These are phyloP conservation scores for Meloidogyne hapla DNA, from an alignment of 1,140 invertebrate species.

Conservation along the genomic window DNA sequence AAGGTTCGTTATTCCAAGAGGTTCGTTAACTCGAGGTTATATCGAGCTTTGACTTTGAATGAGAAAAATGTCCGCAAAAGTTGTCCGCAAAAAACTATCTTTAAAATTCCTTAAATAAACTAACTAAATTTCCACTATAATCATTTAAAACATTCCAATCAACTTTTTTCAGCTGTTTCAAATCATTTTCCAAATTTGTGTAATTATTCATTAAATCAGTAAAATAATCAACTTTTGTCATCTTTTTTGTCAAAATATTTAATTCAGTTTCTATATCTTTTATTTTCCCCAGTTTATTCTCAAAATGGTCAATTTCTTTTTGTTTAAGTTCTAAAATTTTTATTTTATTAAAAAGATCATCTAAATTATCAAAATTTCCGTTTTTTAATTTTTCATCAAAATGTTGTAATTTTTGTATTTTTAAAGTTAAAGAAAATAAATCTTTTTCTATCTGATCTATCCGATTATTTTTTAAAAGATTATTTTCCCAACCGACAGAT, in stretches of 20 bases:
- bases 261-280: background rate
- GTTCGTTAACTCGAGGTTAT: too few relatives aligned
- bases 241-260: background rate
- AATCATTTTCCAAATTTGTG: background rate
- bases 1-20: too few relatives aligned
- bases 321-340: background rate
- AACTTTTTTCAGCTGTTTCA: background rate
- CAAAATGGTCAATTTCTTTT: background rate
- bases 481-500: background rate
- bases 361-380: background rate
- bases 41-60: too few relatives aligned
- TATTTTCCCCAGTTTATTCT: background rate
- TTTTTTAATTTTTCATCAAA: background rate
- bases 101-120: background rate
- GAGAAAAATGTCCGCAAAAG: too few relatives aligned
- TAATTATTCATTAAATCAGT: background rate
- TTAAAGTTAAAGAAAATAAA: constrained; percentile 1
- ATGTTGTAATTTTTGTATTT: constrained; percentile 2
- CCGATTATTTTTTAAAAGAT: background rate
- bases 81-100: too few relatives aligned
- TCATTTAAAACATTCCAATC: background rate
- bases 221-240: background rate
- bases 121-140: constrained; percentile 1
- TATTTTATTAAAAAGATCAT: background rate
- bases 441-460: background rate